Evolutionary conservation across 2,113 vertebrate genomes (phyloP), one percentile per base, ranked within the genome.

Genomic region (Sceloporus undulatus): DNA sequence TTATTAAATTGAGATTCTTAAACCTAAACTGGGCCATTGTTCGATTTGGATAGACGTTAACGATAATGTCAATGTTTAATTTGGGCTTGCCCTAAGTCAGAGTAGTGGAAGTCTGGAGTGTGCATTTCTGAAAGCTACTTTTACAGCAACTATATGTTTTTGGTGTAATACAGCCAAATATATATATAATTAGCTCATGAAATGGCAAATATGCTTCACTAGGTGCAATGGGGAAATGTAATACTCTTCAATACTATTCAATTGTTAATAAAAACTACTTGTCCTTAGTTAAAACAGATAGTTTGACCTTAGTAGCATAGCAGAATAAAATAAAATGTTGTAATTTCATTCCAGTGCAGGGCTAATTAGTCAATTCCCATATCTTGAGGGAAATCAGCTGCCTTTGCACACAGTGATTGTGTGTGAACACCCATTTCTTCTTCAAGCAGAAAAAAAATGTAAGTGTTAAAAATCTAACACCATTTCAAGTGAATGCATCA

Each of bases 401-500:
- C 85, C 85, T 88, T 78, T 70, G 92, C 54, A 91, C 92, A 40
- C 85, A 77, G 68, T 92, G 79, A 70, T 91, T 79, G 86, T 87
- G 86, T 0, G 0, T 90, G 85, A 96, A 90, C 91, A 93, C 89
- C 92, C 91, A 71, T 92, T 88, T 92, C 89, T 92, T 89, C 94
- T 92, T 70, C 83, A 92, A 89, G 87, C 80, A 92, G 91, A 94
- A 91, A 94, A 70, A 92, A 88, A 91, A 3, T 29, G 84, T 84
- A 90, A 42, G 75, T 82, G 93, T 88, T 81, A 92, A 95, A 95
- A 94, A 1, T 84, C 34, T 94, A 88, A 94, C 89, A 48, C 88
- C 85, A 91, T 94, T 95, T 95, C 68, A 94, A 91, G 93, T 48
- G 92, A 90, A 94, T 93, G 93, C 84, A 92, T 95, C 89, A 80